Evolutionary conservation across 2,797 vertebrate species (phyloP).

Genomic region (Xiphorhynchus erythropygius): DNA sequence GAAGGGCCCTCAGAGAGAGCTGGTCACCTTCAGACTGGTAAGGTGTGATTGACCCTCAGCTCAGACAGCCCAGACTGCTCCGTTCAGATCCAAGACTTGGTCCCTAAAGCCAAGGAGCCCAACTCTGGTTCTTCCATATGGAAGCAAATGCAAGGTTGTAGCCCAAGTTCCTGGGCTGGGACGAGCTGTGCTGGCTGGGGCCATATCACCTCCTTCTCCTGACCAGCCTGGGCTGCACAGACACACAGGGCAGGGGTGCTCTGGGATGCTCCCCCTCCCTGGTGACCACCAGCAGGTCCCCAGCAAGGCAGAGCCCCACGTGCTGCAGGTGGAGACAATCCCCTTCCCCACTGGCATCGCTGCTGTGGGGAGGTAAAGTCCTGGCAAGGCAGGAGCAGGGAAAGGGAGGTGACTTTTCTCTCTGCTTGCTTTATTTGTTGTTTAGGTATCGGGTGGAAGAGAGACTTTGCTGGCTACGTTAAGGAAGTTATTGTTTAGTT

Average conservation of each 20-base stretch:
- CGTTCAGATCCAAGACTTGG: not conserved
- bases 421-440: conserved; percentile 6
- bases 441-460: not conserved
- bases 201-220: not conserved
- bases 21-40: not conserved
- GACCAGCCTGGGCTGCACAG: rapidly evolving
- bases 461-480: not conserved
- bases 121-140: not conserved
- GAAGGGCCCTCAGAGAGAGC: not conserved
- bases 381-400: not conserved
- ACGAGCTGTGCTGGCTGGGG: not conserved
- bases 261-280: not conserved
- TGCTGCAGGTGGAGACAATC: not conserved
- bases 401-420: not conserved
- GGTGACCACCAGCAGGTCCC: not conserved
- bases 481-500: conserved; percentile 39
- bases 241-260: not conserved
- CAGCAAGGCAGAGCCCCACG: not conserved
- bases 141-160: not conserved
- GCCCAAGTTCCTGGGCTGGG: not conserved
- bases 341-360: rapidly evolving
- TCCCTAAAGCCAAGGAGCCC: not conserved
- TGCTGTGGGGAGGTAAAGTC: not conserved
- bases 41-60: not conserved
- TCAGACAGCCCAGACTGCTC: not conserved